Evolutionary conservation across 2,797 vertebrate genomes (phyloP), one percentile per base, ranked within the genome.

Genomic region (Acipenser transmontanus): DNA sequence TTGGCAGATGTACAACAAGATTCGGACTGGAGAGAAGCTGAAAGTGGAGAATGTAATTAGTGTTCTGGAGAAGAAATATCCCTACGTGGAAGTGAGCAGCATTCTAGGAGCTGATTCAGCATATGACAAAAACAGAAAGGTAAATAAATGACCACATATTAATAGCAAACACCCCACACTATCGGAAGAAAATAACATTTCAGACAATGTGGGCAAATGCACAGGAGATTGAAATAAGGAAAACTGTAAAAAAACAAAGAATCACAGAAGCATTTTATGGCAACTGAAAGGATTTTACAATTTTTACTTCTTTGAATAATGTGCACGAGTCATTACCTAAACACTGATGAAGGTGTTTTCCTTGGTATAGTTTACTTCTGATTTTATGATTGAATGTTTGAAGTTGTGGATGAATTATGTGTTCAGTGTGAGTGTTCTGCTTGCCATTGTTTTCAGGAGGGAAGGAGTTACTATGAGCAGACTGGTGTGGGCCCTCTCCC

Each of bases 71-170:
- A 95, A 97, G 78, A 91, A 89, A 70, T 98, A 96, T 71, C 93
- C 94, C 0, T 97, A 98, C 0, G 89, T 97, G 7, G 95, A 97
- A 84, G 79, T 97, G 75, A 91, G 76, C 80, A 99, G 94, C 69
- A 76, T 99, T 76, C 85, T 99, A 70, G 95, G 93, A 61, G 81
- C 89, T 0, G 94, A 98, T 78, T 98, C 96, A 70, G 89, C 75
- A 70, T 98, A 97, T 7, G 96, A 99, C 82, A 91, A 81, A 74
- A 95, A 93, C 82, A 91, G 96, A 65, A 96, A 97, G 94, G 96
- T 97, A 85, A 86, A 34, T 34, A 34, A 34, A 34, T 34, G 4
- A 3, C 34, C 34, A 34, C 34, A 1, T 4, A 34, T 34, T 34
- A 34, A 34, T 34, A 34, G 34, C 34, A 34, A 34, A 34, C 34